These are phyloP conservation scores for Protobothrops mucrosquamatus DNA, from an alignment of 2,113 vertebrate genomes.

Conservation along the genomic window DNA sequence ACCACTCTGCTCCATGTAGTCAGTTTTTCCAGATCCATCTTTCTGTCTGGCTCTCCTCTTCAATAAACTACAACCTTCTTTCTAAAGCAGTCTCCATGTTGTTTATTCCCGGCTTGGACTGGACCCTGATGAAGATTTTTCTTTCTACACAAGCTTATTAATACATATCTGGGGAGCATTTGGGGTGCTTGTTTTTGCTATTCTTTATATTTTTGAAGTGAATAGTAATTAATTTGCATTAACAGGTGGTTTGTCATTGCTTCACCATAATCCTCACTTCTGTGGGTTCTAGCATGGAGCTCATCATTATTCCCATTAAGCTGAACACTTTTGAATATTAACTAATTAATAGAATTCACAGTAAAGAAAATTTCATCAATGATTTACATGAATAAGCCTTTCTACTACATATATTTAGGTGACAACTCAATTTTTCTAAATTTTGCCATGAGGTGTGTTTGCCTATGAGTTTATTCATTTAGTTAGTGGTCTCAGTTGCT, in stretches of 20 bases:
- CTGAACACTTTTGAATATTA: conserved; percentile 38
- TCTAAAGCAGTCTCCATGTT: no score
- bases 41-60: no score
- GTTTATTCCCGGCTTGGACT: no score
- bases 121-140: no score
- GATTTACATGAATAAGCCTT: conserved; percentile 10
- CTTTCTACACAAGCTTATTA: conserved; percentile 21
- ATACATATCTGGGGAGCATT: conserved; percentile 10
- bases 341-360: conserved; percentile 41
- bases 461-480: background rate
- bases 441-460: background rate
- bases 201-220: conserved; percentile 24
- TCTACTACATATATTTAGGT: background rate
- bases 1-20: no score
- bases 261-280: conserved; percentile 34
- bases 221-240: conserved; percentile 49
- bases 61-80: no score
- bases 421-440: conserved; percentile 18
- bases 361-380: conserved; percentile 2
- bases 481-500: background rate
- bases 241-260: conserved; percentile 39
- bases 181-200: conserved; percentile 11
- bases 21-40: no score
- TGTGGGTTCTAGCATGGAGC: conserved; percentile 26
- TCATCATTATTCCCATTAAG: conserved; percentile 39